These are phyloP conservation scores for Pyralis farinalis DNA, from an alignment of 2,888 invertebrate species.

Conservation along the genomic window DNA sequence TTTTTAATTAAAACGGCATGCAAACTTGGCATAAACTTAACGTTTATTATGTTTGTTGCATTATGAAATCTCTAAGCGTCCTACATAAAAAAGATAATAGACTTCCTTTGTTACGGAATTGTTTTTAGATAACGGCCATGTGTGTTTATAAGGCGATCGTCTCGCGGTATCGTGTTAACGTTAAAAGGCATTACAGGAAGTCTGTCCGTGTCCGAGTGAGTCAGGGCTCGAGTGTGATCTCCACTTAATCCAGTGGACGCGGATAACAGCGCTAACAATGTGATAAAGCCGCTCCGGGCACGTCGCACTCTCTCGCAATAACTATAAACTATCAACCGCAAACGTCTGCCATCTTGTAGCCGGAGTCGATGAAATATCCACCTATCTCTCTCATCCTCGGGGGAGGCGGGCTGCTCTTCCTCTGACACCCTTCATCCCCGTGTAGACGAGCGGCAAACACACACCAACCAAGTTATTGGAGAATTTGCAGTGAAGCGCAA, in stretches of 20 bases:
- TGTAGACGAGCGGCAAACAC: conserved; percentile 35
- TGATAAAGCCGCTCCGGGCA: conserved; percentile 73
- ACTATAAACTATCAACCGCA: conserved; percentile 81
- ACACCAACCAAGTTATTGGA: conserved; percentile 17
- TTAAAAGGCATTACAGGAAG: conserved; percentile 57
- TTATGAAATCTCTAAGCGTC: conserved; percentile 2
- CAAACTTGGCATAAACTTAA: conserved; percentile 57
- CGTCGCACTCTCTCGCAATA: conserved; percentile 75
- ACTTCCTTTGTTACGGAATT: conserved; percentile 10
- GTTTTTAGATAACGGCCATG: background rate
- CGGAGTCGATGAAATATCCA: conserved; percentile 68
- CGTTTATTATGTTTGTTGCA: conserved; percentile 3
- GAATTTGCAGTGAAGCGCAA: conserved; percentile 13
- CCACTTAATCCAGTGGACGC: conserved; percentile 70
- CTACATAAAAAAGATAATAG: conserved; percentile 1
- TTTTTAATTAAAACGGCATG: conserved; percentile 73
- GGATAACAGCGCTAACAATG: conserved; percentile 78
- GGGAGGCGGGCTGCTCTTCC: conserved; percentile 40
- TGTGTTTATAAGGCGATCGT: background rate
- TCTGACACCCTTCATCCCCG: conserved; percentile 38
- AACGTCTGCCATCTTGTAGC: conserved; percentile 78
- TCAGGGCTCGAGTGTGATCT: conserved; percentile 54
- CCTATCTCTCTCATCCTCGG: conserved; percentile 57
- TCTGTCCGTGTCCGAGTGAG: conserved; percentile 47
- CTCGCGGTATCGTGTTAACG: conserved; percentile 37